These are phyloP conservation scores for Telmatochromis sp. DNA, from an alignment of 2,113 vertebrate genomes.

Conservation along the genomic window DNA sequence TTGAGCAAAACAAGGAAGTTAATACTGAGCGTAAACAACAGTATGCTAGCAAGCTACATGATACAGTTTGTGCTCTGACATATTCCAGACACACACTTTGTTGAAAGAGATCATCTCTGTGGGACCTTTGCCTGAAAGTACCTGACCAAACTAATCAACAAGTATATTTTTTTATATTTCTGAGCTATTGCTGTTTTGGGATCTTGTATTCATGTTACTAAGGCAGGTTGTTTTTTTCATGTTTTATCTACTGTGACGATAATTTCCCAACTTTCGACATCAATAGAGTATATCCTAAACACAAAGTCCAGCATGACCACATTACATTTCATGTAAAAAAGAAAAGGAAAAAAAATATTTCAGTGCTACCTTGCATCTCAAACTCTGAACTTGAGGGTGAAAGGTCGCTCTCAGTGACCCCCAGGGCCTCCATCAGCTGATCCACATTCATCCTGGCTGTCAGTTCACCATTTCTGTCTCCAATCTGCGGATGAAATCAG, in stretches of 20 bases:
- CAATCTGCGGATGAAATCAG: slow-evolving; percentile 69
- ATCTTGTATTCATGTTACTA: not conserved
- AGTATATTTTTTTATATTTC: not conserved
- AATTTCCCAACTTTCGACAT: not conserved
- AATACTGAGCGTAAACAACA: not conserved
- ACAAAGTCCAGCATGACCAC: not conserved
- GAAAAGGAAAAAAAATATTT: not conserved
- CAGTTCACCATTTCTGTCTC: slow-evolving; percentile 85
- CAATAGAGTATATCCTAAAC: not conserved
- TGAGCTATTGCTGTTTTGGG: not conserved
- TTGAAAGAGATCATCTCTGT: not conserved
- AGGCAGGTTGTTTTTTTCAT: not conserved
- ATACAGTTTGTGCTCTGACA: not conserved
- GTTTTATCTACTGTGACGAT: not conserved
- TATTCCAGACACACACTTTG: not conserved
- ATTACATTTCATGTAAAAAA: not conserved
- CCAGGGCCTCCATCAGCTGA: slow-evolving; percentile 80
- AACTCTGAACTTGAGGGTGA: slow-evolving; percentile 78
- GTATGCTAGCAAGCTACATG: not conserved
- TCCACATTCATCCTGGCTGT: slow-evolving; percentile 83
- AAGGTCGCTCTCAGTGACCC: slow-evolving; percentile 68
- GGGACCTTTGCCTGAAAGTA: not conserved
- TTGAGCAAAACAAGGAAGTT: not conserved
- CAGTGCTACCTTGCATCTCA: slow-evolving; percentile 83
- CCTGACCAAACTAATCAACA: not conserved